Evolutionary conservation across 1,140 invertebrate genomes (phyloP).

Genomic region (Tetragnatha versicolor): DNA sequence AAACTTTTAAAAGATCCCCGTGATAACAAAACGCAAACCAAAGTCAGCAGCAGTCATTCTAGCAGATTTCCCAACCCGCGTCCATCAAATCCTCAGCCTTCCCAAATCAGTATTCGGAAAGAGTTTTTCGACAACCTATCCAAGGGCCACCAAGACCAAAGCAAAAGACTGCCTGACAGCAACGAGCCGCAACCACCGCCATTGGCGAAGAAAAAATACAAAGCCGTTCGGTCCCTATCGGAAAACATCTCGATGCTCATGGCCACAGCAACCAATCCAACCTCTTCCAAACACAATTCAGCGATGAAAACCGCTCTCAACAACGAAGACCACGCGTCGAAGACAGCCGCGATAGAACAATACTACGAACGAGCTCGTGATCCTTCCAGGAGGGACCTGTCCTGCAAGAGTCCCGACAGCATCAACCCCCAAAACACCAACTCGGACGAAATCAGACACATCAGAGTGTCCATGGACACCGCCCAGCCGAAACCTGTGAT

Average conservation of each 20-base stretch:
- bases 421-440: too few relatives aligned
- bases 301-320: background rate
- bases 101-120: slow-evolving; percentile 19
- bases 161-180: background rate
- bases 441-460: slow-evolving; percentile 46
- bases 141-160: background rate
- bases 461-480: slow-evolving; percentile 50
- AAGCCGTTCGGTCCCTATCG: slow-evolving; percentile 39
- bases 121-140: slow-evolving; percentile 37
- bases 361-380: too few relatives aligned
- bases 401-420: too few relatives aligned
- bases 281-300: background rate
- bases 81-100: background rate
- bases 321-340: background rate
- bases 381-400: too few relatives aligned
- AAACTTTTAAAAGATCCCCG: slow-evolving; percentile 29
- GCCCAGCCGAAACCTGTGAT: background rate
- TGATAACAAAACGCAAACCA: too few relatives aligned
- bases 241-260: slow-evolving; percentile 44
- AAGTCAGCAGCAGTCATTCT: background rate
- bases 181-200: background rate
- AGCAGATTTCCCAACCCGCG: background rate
- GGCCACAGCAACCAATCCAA: slow-evolving; percentile 1
- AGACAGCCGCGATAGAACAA: too few relatives aligned
- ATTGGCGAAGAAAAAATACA: slow-evolving; percentile 10